Evolutionary conservation across 37 sponge, comb jelly and placozoan genomes (phyloP).

Genomic region (Halisarca cf. caerulea): DNA sequence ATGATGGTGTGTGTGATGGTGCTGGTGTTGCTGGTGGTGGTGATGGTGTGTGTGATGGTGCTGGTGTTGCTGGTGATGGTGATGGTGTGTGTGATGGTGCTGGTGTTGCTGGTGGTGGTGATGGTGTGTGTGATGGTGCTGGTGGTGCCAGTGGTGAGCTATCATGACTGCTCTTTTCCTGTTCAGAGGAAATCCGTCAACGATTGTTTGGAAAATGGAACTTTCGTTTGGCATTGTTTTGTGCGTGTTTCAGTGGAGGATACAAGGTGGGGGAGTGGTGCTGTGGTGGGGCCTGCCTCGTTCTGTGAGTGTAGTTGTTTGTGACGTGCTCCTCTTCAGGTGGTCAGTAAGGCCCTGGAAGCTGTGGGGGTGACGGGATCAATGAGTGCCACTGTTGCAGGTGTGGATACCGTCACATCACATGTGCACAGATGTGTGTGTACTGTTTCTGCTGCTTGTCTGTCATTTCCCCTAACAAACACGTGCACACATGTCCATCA

Average conservation of each 20-base stretch:
- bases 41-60: no score
- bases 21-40: no score
- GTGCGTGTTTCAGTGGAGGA: not conserved
- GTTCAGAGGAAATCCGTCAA: not conserved
- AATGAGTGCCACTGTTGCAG: conserved; percentile 11
- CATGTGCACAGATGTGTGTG: not conserved
- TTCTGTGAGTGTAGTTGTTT: no score
- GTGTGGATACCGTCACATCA: not conserved
- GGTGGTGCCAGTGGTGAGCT: no score
- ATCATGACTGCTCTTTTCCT: not conserved
- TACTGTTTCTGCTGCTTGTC: not conserved
- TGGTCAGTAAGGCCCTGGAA: not conserved
- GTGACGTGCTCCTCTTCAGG: not conserved
- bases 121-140: no score
- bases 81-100: no score
- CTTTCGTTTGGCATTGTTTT: conserved; percentile 2
- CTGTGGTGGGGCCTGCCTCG: no score
- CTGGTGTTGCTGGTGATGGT: no score
- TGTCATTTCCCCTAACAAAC: no score
- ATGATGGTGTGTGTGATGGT: no score
- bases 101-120: no score
- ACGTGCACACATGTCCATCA: not conserved
- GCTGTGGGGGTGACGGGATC: not conserved
- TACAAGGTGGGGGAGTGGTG: not conserved
- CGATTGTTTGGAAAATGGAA: not conserved